Percentiles rank a stretch among this genome's conserved stretches.
Conservation (phyloP, 2,113 vertebrate species). For the Sceloporus tristichus region DNA sequence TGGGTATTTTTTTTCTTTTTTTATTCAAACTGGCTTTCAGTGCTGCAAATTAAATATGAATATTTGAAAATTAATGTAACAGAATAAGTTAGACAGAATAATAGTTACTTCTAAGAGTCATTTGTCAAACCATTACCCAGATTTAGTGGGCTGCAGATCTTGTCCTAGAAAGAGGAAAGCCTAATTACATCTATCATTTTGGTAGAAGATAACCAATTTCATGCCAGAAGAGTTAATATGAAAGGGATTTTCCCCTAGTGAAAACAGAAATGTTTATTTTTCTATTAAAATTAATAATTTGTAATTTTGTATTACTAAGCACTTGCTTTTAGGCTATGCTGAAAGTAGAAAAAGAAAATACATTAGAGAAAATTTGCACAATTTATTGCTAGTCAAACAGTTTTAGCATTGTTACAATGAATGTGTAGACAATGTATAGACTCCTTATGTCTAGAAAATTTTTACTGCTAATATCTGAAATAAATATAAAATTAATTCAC, state of each 20-base stretch:
- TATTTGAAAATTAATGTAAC: not conserved
- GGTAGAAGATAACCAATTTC: not conserved
- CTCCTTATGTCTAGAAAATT: not conserved
- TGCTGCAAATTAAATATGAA: too few species aligned
- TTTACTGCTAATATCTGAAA: accelerated
- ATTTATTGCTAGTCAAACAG: constrained; percentile 53
- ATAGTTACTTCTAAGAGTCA: not conserved
- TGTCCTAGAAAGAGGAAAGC: constrained; percentile 49
- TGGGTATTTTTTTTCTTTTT: not conserved
- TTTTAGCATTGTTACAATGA: not conserved
- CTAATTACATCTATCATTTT: not conserved
- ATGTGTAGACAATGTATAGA: accelerated
- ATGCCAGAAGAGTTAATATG: constrained; percentile 12
- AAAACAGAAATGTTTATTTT: not conserved
- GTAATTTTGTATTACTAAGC: constrained; percentile 32
- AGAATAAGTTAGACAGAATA: not conserved
- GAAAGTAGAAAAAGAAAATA: constrained; percentile 45
- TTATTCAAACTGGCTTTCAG: not conserved
- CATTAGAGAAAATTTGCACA: not conserved
- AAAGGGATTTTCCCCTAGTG: not conserved
- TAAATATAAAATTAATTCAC: not conserved
- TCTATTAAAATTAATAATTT: constrained; percentile 35
- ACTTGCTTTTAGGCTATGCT: not conserved
- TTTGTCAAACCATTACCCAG: not conserved
- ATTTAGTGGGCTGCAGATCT: not conserved